These are phyloP conservation scores for Chrysocyon brachyurus DNA, from an alignment of 2,797 vertebrate species.

Conservation along the genomic window DNA sequence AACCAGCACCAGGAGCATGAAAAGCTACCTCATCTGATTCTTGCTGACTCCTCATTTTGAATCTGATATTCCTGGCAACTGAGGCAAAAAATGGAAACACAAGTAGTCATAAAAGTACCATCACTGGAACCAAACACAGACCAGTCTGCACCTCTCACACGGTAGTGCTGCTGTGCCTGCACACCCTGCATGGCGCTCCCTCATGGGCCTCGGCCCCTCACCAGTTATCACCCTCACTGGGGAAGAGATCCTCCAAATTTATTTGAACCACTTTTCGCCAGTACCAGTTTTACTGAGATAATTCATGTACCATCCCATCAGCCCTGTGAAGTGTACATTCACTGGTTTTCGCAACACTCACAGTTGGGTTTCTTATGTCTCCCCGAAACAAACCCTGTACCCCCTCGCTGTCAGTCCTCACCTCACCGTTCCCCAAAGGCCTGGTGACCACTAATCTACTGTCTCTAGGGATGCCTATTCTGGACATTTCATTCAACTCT, in stretches of 20 bases:
- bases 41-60: not conserved
- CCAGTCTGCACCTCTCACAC: not conserved
- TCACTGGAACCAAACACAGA: no score
- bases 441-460: not conserved
- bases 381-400: fast-evolving
- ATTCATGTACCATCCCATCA: not conserved
- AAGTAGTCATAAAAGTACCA: not conserved
- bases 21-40: not conserved
- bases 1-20: not conserved
- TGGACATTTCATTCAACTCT: not conserved
- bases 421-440: not conserved
- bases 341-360: not conserved
- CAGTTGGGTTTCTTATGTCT: not conserved
- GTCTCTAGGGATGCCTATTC: not conserved
- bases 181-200: no score
- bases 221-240: no score
- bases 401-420: not conserved
- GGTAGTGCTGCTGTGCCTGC: no score
- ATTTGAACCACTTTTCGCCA: no score
- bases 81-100: not conserved
- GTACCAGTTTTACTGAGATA: not conserved
- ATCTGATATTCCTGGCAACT: not conserved
- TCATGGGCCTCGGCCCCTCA: no score
- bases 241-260: no score
- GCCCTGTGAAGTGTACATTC: not conserved